phyloP scores from a whole-genome alignment of 2,888 invertebrate genomes.

The Aphodius granarius region DNA sequence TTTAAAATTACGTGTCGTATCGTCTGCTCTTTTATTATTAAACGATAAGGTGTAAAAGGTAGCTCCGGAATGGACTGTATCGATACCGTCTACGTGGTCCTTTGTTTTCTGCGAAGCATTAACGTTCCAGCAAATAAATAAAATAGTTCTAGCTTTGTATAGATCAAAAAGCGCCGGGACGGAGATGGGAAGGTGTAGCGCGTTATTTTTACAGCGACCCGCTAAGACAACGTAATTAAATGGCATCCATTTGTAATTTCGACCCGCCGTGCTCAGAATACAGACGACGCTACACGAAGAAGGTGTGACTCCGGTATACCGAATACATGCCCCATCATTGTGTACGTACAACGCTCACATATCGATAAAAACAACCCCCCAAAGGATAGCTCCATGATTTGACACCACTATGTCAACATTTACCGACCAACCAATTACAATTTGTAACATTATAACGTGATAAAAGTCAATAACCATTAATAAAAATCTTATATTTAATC shows the following conservation, averaged over 20 bases:
- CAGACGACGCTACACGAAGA: slow-evolving; percentile 54
- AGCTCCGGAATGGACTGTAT: neutral
- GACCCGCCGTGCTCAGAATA: slow-evolving; percentile 53
- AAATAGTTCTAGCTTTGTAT: neutral
- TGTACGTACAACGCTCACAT: slow-evolving; percentile 38
- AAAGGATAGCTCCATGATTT: slow-evolving; percentile 16
- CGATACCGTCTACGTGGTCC: neutral
- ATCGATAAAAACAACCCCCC: slow-evolving; percentile 48
- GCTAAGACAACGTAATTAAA: slow-evolving; percentile 57
- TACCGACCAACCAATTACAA: slow-evolving; percentile 48
- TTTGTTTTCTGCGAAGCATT: neutral
- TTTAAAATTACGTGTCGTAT: neutral
- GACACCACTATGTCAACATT: slow-evolving; percentile 52
- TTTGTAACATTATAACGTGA: slow-evolving; percentile 35
- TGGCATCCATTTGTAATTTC: slow-evolving; percentile 56
- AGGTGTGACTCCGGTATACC: slow-evolving; percentile 53
- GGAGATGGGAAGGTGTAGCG: neutral
- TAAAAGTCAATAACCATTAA: no score
- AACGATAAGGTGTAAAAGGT: neutral
- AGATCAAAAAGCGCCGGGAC: neutral
- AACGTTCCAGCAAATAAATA: neutral
- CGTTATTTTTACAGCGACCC: neutral
- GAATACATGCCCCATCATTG: slow-evolving; percentile 41
- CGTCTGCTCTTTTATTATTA: neutral
- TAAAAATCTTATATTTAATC: no score